A percentile compares a stretch with the other conserved stretches of the same genome.
Evolutionary conservation across 2,113 vertebrate species (phyloP).

Genomic region (Peucedramus taeniatus): DNA sequence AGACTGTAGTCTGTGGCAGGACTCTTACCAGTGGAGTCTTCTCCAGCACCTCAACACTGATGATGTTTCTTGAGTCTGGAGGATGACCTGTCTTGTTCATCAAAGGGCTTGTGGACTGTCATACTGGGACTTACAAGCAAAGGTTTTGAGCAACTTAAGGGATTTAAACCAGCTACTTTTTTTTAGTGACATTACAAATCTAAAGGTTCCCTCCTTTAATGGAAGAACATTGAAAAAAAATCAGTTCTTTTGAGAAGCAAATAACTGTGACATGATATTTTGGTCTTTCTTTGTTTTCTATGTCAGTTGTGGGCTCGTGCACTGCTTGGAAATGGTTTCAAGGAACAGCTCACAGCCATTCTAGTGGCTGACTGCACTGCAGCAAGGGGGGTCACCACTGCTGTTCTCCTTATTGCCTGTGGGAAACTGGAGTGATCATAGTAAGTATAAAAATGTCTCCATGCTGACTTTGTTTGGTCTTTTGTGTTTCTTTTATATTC

Average conservation of each 20-base stretch:
- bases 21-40: not conserved
- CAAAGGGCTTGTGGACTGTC: rapidly evolving
- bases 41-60: not conserved
- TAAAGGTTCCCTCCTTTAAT: not conserved
- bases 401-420: not conserved
- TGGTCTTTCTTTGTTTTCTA: not conserved
- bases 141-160: not conserved
- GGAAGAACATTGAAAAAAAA: not conserved
- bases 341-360: not conserved
- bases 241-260: not conserved
- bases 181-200: not conserved
- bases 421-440: not conserved
- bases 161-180: not conserved
- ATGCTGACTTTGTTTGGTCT: not conserved
- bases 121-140: not conserved
- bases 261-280: not conserved
- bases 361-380: not conserved
- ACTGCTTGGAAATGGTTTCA: not conserved
- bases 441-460: constrained; percentile 8
- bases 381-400: not conserved
- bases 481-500: constrained; percentile 56
- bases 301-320: not conserved
- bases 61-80: not conserved
- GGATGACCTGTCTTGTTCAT: not conserved
- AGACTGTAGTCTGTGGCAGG: not conserved